Conservation (phyloP, 2,888 invertebrate genomes). For the Ectemnius continuus region DNA sequence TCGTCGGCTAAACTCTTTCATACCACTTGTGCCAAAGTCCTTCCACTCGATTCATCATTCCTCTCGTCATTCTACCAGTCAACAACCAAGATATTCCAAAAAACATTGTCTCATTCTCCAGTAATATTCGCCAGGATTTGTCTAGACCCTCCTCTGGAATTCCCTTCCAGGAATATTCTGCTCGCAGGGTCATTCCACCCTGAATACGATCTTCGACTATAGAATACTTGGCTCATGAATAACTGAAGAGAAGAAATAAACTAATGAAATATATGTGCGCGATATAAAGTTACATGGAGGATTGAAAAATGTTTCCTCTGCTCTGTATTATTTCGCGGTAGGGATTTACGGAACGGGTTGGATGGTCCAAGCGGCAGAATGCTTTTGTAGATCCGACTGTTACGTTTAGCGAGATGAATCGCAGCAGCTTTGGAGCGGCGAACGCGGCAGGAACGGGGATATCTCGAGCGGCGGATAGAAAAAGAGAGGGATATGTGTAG, state of each 20-base stretch:
- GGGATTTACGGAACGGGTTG: no score
- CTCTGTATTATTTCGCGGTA: no score
- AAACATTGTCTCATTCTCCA: no score
- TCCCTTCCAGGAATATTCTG: no score
- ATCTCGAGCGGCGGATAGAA: constrained; percentile 12
- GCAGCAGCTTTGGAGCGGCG: neutral
- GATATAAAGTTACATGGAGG: no score
- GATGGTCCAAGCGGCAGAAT: neutral
- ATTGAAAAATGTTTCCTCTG: no score
- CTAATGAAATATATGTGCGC: no score
- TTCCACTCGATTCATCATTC: neutral
- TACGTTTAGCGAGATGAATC: neutral
- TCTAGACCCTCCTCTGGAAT: no score
- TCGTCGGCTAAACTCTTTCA: constrained; percentile 33
- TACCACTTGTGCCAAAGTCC: constrained; percentile 12
- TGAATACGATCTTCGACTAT: neutral
- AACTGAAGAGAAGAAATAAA: no score
- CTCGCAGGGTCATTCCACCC: neutral
- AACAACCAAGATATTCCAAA: no score
- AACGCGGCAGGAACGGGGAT: neutral
- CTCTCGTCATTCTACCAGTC: neutral
- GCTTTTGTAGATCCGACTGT: neutral
- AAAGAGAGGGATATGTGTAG: constrained; percentile 2
- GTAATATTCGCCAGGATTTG: no score
- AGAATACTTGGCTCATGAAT: neutral